phyloP scores from a whole-genome alignment of 2,113 vertebrate genomes.

The Scopus umbretta region DNA sequence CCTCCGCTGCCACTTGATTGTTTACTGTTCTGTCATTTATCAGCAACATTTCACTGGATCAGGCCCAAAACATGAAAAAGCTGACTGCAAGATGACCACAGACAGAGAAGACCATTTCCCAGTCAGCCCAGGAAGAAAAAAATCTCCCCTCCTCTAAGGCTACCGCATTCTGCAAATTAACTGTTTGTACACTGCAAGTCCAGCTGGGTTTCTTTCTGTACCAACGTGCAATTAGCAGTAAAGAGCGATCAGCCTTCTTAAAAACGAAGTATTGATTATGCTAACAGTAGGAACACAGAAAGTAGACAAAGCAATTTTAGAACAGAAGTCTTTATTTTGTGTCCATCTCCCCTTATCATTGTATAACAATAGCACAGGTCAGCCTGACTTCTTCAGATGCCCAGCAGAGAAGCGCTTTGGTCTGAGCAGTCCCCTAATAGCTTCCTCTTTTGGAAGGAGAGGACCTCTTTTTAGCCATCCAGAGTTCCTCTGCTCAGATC shows the following conservation, averaged over 20 bases:
- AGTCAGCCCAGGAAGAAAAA: background rate
- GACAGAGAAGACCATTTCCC: background rate
- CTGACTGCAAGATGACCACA: background rate
- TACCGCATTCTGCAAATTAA: background rate
- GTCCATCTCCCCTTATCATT: background rate
- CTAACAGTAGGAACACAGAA: background rate
- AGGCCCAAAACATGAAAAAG: background rate
- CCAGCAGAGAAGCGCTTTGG: background rate
- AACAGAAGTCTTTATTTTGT: background rate
- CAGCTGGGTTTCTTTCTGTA: background rate
- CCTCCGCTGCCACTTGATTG: background rate
- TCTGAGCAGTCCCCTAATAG: background rate
- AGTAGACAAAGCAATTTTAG: conserved; percentile 3
- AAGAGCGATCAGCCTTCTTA: background rate
- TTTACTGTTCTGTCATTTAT: background rate
- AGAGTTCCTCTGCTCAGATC: background rate
- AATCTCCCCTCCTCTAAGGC: background rate
- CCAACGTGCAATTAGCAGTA: background rate
- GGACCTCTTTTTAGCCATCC: conserved; percentile 16
- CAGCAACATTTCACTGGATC: background rate
- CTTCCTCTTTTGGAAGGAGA: background rate
- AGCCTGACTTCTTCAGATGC: background rate
- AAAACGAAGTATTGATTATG: conserved; percentile 21
- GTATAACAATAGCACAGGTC: background rate
- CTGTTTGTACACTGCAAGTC: background rate